Evolutionary conservation across 2,797 vertebrate species (phyloP).

Genomic region (Ceyx erithaca): DNA sequence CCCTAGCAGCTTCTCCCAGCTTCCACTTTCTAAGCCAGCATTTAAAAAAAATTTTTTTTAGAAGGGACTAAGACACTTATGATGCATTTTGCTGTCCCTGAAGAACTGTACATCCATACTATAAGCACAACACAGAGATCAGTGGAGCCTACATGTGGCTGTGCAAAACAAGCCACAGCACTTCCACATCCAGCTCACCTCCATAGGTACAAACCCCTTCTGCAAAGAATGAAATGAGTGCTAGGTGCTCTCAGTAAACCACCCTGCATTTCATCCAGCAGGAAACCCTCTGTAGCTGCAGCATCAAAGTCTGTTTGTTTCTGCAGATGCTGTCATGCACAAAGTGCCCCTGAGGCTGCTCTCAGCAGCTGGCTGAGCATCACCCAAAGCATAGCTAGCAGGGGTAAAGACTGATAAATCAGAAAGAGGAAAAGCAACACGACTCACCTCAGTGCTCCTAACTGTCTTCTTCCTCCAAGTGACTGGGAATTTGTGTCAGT

Average conservation of each 20-base stretch:
- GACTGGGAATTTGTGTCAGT: neutral
- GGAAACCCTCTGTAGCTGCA: neutral
- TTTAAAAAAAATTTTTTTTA: neutral
- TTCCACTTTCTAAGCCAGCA: neutral
- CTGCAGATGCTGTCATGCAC: conserved; percentile 37
- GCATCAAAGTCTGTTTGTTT: neutral
- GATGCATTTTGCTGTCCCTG: neutral
- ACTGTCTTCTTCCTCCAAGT: neutral
- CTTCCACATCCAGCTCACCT: neutral
- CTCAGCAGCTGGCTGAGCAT: neutral
- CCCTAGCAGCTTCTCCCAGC: neutral
- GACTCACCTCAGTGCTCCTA: neutral
- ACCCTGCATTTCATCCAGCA: neutral
- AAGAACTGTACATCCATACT: neutral
- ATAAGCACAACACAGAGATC: neutral
- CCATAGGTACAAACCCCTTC: neutral
- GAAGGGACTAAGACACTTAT: neutral
- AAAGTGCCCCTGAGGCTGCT: neutral
- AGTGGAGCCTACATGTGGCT: neutral
- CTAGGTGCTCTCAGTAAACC: neutral
- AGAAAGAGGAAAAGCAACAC: neutral
- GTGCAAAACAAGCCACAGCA: neutral
- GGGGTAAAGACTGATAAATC: neutral
- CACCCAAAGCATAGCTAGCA: accelerated
- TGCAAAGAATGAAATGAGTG: neutral